Conservation (phyloP, 2,113 vertebrate species). For the Illadopsis cleaveri region DNA sequence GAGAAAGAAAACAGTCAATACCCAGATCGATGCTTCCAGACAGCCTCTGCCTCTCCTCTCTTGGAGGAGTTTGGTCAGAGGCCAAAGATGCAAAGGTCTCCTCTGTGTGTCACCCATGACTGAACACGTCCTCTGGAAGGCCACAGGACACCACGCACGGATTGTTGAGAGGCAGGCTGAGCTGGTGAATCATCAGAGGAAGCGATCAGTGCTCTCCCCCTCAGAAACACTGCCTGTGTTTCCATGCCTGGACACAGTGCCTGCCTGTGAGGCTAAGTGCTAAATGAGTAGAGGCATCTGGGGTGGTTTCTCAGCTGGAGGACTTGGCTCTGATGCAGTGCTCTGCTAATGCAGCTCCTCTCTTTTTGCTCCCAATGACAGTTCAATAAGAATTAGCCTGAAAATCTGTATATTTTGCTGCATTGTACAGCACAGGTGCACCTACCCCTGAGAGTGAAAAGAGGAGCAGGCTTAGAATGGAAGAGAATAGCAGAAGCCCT, state of each 20-base stretch:
- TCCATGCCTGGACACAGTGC: neutral
- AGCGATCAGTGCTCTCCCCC: neutral
- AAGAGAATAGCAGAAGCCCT: neutral
- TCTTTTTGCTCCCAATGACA: neutral
- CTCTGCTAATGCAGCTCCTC: neutral
- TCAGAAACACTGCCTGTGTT: neutral
- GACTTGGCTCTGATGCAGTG: neutral
- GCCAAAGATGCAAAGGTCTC: neutral
- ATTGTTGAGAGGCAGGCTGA: neutral
- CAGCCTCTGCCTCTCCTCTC: neutral
- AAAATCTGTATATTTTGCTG: neutral
- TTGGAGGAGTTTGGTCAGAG: neutral
- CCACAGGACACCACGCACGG: rapidly evolving
- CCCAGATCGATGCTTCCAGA: neutral
- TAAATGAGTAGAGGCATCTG: neutral
- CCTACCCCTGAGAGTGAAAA: neutral
- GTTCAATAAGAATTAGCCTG: neutral
- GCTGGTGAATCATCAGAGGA: neutral
- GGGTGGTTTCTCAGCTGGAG: neutral
- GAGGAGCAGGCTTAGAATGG: neutral
- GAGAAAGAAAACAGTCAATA: neutral
- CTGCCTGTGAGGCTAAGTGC: neutral
- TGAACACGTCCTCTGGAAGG: neutral
- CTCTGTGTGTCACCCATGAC: neutral
- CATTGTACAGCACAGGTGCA: neutral